Evolutionary conservation across 2,888 invertebrate genomes (phyloP), one percentile per base, ranked within the genome.

Genomic region (Eupelmus urozonus): DNA sequence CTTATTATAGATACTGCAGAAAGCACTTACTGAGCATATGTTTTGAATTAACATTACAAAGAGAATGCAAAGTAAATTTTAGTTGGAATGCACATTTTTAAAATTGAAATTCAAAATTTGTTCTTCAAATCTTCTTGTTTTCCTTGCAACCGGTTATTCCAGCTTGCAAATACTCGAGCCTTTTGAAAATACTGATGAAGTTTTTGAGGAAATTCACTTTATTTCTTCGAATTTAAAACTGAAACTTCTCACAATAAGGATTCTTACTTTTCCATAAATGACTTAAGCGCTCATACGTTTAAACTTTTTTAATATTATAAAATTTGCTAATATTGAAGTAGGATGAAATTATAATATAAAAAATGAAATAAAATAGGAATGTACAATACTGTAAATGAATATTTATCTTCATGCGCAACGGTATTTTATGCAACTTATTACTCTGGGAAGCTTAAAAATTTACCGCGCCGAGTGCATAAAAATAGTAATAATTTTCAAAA

Each of bases 81-180:
- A 1, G 49, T 49, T 11, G 49, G n/a, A 49, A 49, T 49, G 49
- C n/a, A 27, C 57, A 57, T 57, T 20, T 60, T 60, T 18, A 9
- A 20, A 60, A 60, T 40, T 20, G 60, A 40, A 40, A 40, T 60
- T 60, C 9, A 20, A 60, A 60, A 34, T 60, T 60, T 34, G 20
- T 20, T 60, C 2, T 51, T 51, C 25, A 27, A 1, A 57, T 27
- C n/a, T 13, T 16, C n/a, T 49, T 49, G 9, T 34, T 34, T 13
- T n/a, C n/a, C 18, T 49, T n/a, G 3, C 49, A 49, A 49, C 49
- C 49, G 49, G 49, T 49, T 49, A 49, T 49, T 16, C 49, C 49
- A 34, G 49, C 49, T 13, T 16, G 7, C 49, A 2, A 49, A 0
- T 49, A n/a, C 49, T n/a, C 16, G 4, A n/a, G n/a, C 1, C 49